These are phyloP conservation scores for Gymnorhina tibicen DNA, from an alignment of 2,113 vertebrate species.

Conservation along the genomic window DNA sequence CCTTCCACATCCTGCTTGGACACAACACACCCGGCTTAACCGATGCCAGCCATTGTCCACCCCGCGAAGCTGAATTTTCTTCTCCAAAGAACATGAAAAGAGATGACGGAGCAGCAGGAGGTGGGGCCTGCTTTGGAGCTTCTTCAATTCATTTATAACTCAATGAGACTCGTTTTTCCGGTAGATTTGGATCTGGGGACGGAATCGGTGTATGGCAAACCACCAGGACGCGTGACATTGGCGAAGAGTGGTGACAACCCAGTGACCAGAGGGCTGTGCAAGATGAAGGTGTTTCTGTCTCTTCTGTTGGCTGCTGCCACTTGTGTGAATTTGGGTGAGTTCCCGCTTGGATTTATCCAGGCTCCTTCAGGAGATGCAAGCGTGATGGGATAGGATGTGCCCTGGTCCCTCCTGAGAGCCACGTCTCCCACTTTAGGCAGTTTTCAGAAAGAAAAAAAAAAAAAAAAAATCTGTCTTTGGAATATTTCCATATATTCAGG, in stretches of 20 bases:
- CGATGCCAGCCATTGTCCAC: background rate
- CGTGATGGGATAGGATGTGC: fast-evolving
- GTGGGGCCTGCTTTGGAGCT: background rate
- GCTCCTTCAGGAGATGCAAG: background rate
- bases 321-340: background rate
- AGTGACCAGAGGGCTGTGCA: background rate
- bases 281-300: constrained; percentile 24
- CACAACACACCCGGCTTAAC: background rate
- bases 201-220: background rate
- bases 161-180: background rate
- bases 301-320: background rate
- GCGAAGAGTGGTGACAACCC: background rate
- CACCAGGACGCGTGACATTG: background rate
- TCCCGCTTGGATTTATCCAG: background rate
- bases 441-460: background rate
- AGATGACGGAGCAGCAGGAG: background rate
- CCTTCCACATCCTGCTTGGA: background rate
- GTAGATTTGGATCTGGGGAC: background rate
- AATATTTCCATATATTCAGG: background rate
- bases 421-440: fast-evolving
- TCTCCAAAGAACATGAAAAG: constrained; percentile 25
- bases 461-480: background rate
- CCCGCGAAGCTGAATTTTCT: background rate
- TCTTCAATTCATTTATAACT: background rate
- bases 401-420: background rate